Evolutionary conservation across 2,113 vertebrate species (phyloP).

Genomic region (Bubalus kerabau): DNA sequence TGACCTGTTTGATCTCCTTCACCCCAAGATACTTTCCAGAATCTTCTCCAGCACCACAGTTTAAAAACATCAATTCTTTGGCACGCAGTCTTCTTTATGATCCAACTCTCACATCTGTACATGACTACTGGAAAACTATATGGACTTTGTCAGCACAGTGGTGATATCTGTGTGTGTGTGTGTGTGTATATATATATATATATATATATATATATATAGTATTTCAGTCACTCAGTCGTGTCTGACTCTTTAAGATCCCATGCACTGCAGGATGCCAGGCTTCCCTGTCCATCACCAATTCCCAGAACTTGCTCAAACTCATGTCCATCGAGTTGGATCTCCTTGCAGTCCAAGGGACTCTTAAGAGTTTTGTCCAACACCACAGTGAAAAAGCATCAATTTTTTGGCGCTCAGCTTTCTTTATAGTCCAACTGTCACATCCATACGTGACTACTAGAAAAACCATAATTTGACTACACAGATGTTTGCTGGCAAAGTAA

Average conservation of each 20-base stretch:
- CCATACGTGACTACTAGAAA: background rate
- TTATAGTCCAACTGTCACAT: background rate
- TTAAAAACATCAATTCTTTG: no score
- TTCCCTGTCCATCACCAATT: background rate
- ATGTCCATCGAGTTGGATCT: background rate
- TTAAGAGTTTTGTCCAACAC: background rate
- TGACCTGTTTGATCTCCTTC: no score
- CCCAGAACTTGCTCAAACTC: accelerated
- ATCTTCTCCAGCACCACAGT: no score
- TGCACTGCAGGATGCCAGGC: accelerated
- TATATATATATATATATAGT: no score
- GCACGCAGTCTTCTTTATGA: no score
- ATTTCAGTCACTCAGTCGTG: background rate
- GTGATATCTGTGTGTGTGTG: no score
- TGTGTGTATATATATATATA: accelerated
- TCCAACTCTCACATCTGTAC: no score
- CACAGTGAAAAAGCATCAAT: background rate
- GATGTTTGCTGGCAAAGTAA: background rate
- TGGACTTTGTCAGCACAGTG: no score
- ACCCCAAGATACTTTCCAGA: no score
- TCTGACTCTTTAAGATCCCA: background rate
- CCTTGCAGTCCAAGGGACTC: background rate
- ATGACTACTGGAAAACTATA: no score
- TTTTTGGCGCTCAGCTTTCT: background rate
- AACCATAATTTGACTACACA: no score